phyloP scores from a whole-genome alignment of 2,888 invertebrate genomes.

The Seira ritae region DNA sequence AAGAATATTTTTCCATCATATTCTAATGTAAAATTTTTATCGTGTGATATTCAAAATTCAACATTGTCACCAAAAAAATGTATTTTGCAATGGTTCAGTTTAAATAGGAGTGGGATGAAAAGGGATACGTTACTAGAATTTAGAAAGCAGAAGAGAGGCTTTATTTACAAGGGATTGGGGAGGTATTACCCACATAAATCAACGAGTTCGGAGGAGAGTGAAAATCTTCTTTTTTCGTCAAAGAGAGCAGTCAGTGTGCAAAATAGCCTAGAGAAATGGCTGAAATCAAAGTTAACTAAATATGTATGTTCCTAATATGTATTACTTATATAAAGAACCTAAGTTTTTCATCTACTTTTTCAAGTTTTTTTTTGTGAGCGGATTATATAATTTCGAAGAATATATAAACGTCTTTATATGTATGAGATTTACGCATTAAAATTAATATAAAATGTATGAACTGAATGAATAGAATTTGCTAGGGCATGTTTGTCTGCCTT shows the following conservation, averaged over 20 bases:
- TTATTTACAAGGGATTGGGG: background rate
- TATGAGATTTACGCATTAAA: background rate
- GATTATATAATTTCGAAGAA: background rate
- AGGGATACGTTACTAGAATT: background rate
- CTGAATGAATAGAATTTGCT: background rate
- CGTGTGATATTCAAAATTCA: no score
- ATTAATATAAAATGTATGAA: background rate
- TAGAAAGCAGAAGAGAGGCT: background rate
- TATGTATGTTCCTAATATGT: background rate
- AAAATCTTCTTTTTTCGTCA: no score
- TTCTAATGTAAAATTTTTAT: no score
- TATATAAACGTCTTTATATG: background rate
- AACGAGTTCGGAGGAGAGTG: no score
- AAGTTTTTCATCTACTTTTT: background rate
- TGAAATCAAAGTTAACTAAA: background rate
- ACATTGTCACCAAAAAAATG: no score
- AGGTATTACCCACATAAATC: no score
- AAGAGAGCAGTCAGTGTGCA: background rate
- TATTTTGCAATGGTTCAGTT: background rate
- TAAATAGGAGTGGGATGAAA: background rate
- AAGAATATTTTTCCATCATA: conserved; percentile 20
- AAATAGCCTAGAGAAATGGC: background rate
- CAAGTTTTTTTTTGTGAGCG: background rate
- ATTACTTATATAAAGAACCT: background rate
- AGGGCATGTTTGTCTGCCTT: background rate